A percentile compares a stretch with the other conserved stretches of the same genome.
Conservation (phyloP, 2,113 vertebrate genomes). For the Hyperopisus bebe region DNA sequence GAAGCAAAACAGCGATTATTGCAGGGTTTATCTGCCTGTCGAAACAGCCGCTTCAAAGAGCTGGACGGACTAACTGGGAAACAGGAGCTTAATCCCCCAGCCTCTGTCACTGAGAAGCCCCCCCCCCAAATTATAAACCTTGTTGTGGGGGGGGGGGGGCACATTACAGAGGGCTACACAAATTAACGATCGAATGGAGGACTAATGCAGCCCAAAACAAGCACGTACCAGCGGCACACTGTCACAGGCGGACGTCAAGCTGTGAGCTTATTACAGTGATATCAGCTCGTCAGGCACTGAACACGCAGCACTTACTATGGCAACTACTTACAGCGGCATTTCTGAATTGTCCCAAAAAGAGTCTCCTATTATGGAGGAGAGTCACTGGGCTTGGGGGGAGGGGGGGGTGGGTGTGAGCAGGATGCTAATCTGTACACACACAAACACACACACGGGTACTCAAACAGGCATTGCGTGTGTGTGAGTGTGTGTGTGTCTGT, state of each 20-base stretch:
- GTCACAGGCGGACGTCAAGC: not conserved
- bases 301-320: not conserved
- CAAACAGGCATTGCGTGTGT: not conserved
- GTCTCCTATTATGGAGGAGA: not conserved
- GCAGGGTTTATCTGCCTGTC: not conserved
- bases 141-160: not conserved
- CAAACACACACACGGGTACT: not conserved
- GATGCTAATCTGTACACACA: not conserved
- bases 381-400: not conserved
- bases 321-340: not conserved
- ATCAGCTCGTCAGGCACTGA: not conserved
- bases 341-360: not conserved
- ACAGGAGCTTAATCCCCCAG: not conserved
- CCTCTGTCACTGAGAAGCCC: not conserved
- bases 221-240: not conserved
- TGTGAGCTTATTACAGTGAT: not conserved
- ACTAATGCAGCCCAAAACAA: not conserved
- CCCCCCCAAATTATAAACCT: not conserved
- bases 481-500: too few species aligned
- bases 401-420: not conserved
- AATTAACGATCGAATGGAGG: not conserved
- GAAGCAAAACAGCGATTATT: slow-evolving; percentile 3
- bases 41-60: not conserved
- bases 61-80: not conserved
- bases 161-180: not conserved